A percentile compares a stretch with the other conserved stretches of the same genome.
Conservation (phyloP, 2,888 invertebrate species). For the Oegoconia quadripuncta region DNA sequence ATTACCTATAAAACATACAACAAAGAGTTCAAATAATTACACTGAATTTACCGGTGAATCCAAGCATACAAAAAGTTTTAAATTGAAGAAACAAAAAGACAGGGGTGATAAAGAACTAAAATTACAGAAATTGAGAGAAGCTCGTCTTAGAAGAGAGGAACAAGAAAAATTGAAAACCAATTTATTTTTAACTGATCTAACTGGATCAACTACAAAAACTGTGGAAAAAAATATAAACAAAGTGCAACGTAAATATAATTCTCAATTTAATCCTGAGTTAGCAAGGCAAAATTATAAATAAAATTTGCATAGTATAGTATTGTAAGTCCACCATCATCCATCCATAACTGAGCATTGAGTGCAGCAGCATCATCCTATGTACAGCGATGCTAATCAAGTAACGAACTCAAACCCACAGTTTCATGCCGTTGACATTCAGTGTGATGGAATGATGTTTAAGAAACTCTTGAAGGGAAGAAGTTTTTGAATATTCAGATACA, state of each 20-base stretch:
- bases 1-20: conserved; percentile 7
- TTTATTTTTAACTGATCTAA: conserved; percentile 83
- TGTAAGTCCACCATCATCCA: too few species aligned
- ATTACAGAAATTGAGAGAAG: conserved; percentile 85
- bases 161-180: conserved; percentile 87
- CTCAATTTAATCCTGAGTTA: conserved; percentile 96
- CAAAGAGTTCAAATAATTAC: conserved; percentile 22
- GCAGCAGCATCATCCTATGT: too few species aligned
- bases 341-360: too few species aligned
- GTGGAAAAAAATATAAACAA: conserved; percentile 33
- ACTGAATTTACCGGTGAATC: conserved; percentile 14
- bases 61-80: conserved; percentile 14
- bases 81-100: conserved; percentile 23
- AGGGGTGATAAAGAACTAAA: conserved; percentile 49
- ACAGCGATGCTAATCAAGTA: too few species aligned
- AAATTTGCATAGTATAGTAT: too few species aligned
- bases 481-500: too few species aligned
- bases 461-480: too few species aligned
- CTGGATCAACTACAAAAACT: conserved; percentile 37
- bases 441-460: too few species aligned
- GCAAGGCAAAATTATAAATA: conserved; percentile 86
- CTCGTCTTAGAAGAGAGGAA: conserved; percentile 89
- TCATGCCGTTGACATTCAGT: too few species aligned
- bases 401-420: too few species aligned
- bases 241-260: conserved; percentile 92